phyloP scores from a whole-genome alignment of 1,140 invertebrate genomes.

The Acyrthosiphon pisum region DNA sequence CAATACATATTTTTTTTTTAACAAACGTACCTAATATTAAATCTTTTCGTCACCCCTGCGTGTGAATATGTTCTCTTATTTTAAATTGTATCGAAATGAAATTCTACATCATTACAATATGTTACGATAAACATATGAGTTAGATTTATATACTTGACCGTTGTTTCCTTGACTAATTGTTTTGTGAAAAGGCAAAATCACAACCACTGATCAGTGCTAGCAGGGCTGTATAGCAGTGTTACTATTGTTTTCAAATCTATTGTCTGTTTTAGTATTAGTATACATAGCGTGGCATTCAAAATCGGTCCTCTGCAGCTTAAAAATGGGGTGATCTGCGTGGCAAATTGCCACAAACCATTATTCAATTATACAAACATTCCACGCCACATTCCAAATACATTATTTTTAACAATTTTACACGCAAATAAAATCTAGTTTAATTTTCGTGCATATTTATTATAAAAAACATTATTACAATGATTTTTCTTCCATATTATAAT shows the following conservation, averaged over 20 bases:
- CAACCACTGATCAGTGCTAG: neutral
- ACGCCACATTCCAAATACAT: neutral
- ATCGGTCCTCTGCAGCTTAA: neutral
- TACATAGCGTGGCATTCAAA: neutral
- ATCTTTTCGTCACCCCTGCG: neutral
- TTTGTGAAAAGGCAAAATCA: conserved; percentile 21
- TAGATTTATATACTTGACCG: neutral
- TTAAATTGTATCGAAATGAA: neutral
- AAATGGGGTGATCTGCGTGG: neutral
- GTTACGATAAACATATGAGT: neutral
- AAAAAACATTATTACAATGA: neutral
- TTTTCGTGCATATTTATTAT: neutral
- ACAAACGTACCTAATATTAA: neutral
- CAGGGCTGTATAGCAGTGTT: neutral
- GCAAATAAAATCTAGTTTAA: neutral
- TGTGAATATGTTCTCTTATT: neutral
- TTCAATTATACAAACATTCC: conserved; percentile 20
- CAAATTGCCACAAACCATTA: neutral
- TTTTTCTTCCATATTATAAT: no score
- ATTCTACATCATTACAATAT: neutral
- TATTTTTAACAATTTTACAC: neutral
- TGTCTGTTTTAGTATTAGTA: conserved; percentile 5
- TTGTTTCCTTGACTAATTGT: neutral
- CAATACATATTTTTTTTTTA: neutral
- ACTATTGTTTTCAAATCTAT: conserved; percentile 7